Evolutionary conservation across 2,797 vertebrate genomes (phyloP), one percentile per base, ranked within the genome.

Genomic region (Oophaga sylvatica): DNA sequence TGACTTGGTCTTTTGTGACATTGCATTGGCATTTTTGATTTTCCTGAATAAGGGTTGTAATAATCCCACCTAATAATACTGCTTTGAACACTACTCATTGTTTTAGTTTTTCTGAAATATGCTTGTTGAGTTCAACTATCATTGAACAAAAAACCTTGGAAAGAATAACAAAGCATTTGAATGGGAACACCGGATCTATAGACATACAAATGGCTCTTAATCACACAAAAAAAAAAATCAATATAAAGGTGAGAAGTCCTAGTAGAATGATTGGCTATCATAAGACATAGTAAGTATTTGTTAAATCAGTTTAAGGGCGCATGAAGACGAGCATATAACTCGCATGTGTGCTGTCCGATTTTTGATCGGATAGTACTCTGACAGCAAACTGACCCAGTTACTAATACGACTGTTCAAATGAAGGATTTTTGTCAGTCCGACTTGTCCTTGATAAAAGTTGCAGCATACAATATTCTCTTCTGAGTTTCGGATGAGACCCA

Each of bases 71-170:
- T 71, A 31, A 68, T 67, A 53, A 53, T 83, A 53, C 13, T n/a
- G 53, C 62, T 73, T 68, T 73, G 41, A 16, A 75, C 29, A 41
- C 56, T 31, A 73, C 29, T 65, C 22, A 85, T 19, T 62, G 41
- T 53, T 60, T 10, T 35, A 26, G 9, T 29, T 76, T 60, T 48
- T 19, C 20, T 19, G 29, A 29, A 71, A 48, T 77, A 41, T 65
- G 70, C n/a, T 71, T 35, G 19, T 68, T 73, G 60, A 83, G 35
- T 53, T 57, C 63, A 73, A 60, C 10, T 63, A 22, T 79, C 53
- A 65, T 15, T 81, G 63, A 78, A 83, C 53, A 83, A 79, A 79
- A 83, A 31, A 29, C 86, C 73, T 70, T 79, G 81, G 79, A 76
- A 67, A 78, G 2, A n/a, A 70, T 41, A 31, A 68, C 22, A 87